Base-by-base conservation (phyloP, 2,888 invertebrate species). In the Acanthosepion lycidas region DNA sequence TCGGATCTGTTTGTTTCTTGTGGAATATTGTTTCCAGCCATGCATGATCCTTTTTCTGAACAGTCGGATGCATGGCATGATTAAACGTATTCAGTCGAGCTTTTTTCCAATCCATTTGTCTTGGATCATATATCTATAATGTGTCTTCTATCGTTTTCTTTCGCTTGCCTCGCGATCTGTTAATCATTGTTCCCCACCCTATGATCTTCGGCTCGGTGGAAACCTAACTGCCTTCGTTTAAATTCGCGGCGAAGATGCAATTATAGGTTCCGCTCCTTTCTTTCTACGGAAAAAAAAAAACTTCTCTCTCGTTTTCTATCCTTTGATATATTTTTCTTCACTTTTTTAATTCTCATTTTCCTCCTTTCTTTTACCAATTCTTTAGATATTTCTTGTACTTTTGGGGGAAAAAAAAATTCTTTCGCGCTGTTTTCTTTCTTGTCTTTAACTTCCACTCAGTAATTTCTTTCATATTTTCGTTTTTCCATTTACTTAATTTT, bases 61-160 rank as follows among this genome's bases (percentile, higher is more conserved):
- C n/a, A 78, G 12, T 78, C 78, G n/a, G 9, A 8, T 12, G 78
- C 8, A 78, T 78, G n/a, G 28, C n/a, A 78, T n/a, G 78, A 78
- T 78, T 78, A 78, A 78, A 78, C 78, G 78, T n/a, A n/a, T n/a
- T 78, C n/a, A 15, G n/a, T 78, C n/a, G n/a, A n/a, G 78, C n/a
- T 78, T 78, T 78, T 78, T n/a, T 78, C 78, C 78, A n/a, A 78
- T 78, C 78, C 78, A 78, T 78, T 78, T 78, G 78, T n/a, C 78
- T 15, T 78, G 78, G 78, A 78, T 78, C 78, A 78, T 78, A 78
- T 78, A 78, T 78, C 78, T 78, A 78, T 78, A 78, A 78, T 78
- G 78, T 78, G n/a, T 78, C n/a, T 12, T 78, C n/a, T n/a, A n/a
- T n/a, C 78, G n/a, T 78, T n/a, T 12, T 78, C 78, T n/a, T 78